Conservation (phyloP, 1,140 invertebrate species). For the Euura lappo region DNA sequence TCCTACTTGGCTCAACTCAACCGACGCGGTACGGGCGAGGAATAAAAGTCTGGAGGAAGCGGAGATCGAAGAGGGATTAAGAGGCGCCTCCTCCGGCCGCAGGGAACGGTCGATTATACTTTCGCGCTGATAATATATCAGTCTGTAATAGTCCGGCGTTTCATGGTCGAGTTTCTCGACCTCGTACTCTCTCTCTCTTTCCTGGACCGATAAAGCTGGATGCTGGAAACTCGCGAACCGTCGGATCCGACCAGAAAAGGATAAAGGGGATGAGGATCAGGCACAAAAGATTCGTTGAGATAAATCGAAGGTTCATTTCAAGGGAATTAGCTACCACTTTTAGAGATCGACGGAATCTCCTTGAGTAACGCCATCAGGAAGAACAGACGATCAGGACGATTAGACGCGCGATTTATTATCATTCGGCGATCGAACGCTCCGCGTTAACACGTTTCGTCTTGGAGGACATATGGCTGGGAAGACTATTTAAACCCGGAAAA, state of each 20-base stretch:
- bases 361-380: not conserved
- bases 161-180: not conserved
- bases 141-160: slow-evolving; percentile 47
- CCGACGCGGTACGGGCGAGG: slow-evolving; percentile 10
- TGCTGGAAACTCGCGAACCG: slow-evolving; percentile 17
- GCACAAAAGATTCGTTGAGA: not conserved
- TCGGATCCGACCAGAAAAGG: not conserved
- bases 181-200: slow-evolving; percentile 30
- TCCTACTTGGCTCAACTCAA: slow-evolving; percentile 32
- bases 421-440: no score
- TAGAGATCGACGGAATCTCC: not conserved
- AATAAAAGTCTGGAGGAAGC: slow-evolving; percentile 4
- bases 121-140: slow-evolving; percentile 56
- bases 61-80: slow-evolving; percentile 14
- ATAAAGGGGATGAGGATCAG: not conserved
- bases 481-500: no score
- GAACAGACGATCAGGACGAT: no score
- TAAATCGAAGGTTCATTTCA: not conserved
- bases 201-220: slow-evolving; percentile 42
- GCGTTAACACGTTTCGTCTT: no score
- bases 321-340: not conserved
- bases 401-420: no score
- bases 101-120: slow-evolving; percentile 51
- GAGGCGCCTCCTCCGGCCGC: slow-evolving; percentile 23
- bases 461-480: no score